Percentiles rank a stretch among this genome's conserved stretches.
These are phyloP conservation scores for Alces alces DNA, from an alignment of 2,113 vertebrate genomes.

Conservation along the genomic window DNA sequence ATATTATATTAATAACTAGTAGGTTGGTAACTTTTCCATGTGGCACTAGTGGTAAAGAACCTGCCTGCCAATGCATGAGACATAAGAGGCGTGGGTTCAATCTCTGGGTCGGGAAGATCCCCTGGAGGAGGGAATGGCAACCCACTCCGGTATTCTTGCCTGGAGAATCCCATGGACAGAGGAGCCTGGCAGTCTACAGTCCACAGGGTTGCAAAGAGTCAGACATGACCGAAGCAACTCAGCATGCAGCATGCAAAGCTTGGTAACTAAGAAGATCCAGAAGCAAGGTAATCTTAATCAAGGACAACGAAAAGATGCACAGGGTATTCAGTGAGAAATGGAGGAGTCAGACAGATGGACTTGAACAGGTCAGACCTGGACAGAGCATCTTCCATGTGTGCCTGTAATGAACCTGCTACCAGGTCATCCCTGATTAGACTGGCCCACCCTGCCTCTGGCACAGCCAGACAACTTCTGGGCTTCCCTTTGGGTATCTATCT, in stretches of 20 bases:
- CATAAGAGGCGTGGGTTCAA: neutral
- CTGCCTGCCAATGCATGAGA: neutral
- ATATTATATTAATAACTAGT: neutral
- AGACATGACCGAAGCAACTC: neutral
- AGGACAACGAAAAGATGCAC: neutral
- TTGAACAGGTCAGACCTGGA: neutral
- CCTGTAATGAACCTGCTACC: neutral
- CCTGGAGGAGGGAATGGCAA: neutral
- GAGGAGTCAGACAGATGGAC: neutral
- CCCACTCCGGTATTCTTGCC: neutral
- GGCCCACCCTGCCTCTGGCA: neutral
- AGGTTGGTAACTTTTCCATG: conserved; percentile 14
- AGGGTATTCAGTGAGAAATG: neutral
- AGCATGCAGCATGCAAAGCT: neutral
- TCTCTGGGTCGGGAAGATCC: neutral
- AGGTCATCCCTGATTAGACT: neutral
- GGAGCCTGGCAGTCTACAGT: neutral
- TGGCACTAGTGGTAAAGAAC: neutral
- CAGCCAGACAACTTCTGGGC: neutral
- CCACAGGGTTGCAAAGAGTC: neutral
- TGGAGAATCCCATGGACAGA: neutral
- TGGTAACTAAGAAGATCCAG: neutral
- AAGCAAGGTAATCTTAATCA: conserved; percentile 7
- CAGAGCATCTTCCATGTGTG: neutral
- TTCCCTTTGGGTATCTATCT: neutral